Conservation (phyloP, 2,113 vertebrate species). For the Brachyhypopomus gauderio region DNA sequence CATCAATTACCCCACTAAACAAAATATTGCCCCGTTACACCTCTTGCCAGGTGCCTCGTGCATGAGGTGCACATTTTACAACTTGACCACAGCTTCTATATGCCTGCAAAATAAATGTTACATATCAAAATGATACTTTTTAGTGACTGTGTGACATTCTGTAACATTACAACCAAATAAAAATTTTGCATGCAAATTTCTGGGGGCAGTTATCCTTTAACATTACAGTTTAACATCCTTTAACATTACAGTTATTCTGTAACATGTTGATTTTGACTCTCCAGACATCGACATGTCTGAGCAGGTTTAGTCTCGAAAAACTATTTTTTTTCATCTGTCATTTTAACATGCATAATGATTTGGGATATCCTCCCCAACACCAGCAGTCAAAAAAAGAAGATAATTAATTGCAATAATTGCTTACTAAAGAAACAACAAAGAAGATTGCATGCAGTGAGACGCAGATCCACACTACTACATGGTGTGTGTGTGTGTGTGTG, state of each 20-base stretch:
- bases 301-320: background rate
- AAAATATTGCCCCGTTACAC: background rate
- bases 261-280: background rate
- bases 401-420: background rate
- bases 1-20: slow-evolving; percentile 19
- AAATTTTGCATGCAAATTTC: background rate
- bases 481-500: too few relatives aligned
- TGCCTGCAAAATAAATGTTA: background rate
- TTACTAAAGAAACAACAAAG: background rate
- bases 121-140: background rate
- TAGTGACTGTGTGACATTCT: background rate
- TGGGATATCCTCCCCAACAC: background rate
- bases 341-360: background rate
- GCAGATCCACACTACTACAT: slow-evolving; percentile 3
- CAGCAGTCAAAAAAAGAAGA: background rate
- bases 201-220: too few relatives aligned
- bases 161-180: too few relatives aligned
- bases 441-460: background rate
- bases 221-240: too few relatives aligned
- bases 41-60: background rate
- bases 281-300: background rate
- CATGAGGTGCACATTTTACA: background rate
- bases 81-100: background rate
- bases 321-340: too few relatives aligned
- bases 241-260: slow-evolving; percentile 4